Conservation (phyloP, 2,797 vertebrate species). For the Limosa lapponica region DNA sequence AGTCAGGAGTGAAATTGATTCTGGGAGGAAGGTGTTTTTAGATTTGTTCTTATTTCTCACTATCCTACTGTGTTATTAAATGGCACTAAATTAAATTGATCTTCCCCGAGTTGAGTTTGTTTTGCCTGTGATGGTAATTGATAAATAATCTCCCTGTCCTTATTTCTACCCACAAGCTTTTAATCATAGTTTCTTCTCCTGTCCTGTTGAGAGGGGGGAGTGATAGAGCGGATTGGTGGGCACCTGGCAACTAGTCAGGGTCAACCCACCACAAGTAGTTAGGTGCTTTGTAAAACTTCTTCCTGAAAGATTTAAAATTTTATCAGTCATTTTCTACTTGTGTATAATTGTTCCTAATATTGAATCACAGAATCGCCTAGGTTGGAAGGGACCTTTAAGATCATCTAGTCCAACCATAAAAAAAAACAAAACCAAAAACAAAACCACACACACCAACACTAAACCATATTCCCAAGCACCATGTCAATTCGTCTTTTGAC, state of each 20-base stretch:
- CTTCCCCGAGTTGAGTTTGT: not conserved
- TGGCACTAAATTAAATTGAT: not conserved
- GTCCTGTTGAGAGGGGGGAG: not conserved
- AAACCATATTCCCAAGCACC: no score
- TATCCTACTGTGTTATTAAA: not conserved
- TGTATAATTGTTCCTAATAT: not conserved
- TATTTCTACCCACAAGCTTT: not conserved
- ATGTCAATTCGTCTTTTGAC: no score
- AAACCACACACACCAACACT: no score
- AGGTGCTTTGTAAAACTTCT: not conserved
- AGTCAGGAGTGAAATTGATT: not conserved
- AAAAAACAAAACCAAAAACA: no score
- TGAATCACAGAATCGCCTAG: no score
- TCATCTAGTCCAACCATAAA: no score
- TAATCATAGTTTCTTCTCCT: not conserved
- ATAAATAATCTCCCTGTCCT: not conserved
- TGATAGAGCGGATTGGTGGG: not conserved
- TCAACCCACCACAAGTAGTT: not conserved
- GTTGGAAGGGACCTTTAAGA: no score
- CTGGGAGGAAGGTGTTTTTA: not conserved
- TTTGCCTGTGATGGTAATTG: not conserved
- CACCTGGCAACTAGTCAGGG: not conserved
- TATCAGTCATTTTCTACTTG: not conserved
- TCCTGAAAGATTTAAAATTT: not conserved
- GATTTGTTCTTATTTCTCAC: not conserved